phyloP scores from a whole-genome alignment of 2,888 invertebrate genomes.

The Caenorhabditis sinica region DNA sequence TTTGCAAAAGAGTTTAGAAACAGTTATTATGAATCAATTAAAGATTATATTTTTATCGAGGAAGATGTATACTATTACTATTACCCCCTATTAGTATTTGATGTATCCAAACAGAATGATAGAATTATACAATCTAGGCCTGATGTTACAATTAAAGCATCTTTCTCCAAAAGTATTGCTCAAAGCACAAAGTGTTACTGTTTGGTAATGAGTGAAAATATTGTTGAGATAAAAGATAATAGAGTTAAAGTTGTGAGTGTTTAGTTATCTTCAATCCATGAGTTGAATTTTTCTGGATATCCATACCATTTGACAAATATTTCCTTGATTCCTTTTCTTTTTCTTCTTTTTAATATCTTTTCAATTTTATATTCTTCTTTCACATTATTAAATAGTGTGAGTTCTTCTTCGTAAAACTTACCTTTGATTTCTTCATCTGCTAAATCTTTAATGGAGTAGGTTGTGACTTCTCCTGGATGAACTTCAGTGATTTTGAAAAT shows the following conservation, averaged over 20 bases:
- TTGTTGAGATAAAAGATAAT: constrained; percentile 69
- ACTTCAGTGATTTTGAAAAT: constrained; percentile 59
- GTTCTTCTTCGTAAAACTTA: constrained; percentile 47
- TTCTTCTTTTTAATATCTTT: constrained; percentile 55
- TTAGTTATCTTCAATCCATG: constrained; percentile 49
- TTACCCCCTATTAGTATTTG: constrained; percentile 72
- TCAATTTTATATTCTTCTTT: constrained; percentile 65
- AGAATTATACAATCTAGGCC: constrained; percentile 73
- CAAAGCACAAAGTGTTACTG: constrained; percentile 72
- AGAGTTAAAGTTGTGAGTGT: constrained; percentile 69
- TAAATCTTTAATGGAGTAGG: constrained; percentile 11
- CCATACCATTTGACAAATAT: constrained; percentile 69
- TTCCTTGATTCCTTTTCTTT: constrained; percentile 54
- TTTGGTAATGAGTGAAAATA: constrained; percentile 65
- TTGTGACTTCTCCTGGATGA: constrained; percentile 5
- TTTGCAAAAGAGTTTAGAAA: constrained; percentile 76
- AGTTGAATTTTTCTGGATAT: constrained; percentile 69
- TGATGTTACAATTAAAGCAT: constrained; percentile 74
- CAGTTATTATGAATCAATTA: constrained; percentile 71
- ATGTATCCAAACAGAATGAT: constrained; percentile 75
- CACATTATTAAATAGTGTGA: constrained; percentile 64
- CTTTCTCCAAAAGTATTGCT: constrained; percentile 67
- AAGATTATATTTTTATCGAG: constrained; percentile 74
- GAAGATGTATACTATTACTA: constrained; percentile 67
- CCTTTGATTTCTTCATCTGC: constrained; percentile 46